Evolutionary conservation across 1,140 invertebrate genomes (phyloP).

Genomic region (Meloidogyne floridensis): DNA sequence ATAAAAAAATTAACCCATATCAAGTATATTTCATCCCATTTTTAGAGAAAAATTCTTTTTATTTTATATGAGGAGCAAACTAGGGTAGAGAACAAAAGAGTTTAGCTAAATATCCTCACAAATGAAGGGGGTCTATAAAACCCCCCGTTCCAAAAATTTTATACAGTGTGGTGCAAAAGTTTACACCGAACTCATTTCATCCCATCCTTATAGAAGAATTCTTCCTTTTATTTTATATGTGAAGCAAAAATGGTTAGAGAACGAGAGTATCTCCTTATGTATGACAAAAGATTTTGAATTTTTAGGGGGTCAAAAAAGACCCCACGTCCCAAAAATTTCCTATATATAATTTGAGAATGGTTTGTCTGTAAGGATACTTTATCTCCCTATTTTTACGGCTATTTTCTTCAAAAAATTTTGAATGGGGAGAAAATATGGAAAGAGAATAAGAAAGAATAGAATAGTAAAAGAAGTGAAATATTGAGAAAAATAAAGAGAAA

Average conservation of each 20-base stretch:
- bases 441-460: too few species aligned
- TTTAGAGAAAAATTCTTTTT: too few species aligned
- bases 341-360: neutral
- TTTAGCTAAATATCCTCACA: too few species aligned
- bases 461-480: too few species aligned
- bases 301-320: neutral
- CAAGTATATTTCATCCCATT: too few species aligned
- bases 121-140: neutral
- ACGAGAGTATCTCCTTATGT: neutral
- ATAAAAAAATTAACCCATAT: too few species aligned
- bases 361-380: neutral
- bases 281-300: too few species aligned
- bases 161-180: neutral
- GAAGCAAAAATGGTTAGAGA: neutral
- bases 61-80: too few species aligned
- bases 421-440: too few species aligned
- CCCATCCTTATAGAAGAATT: neutral
- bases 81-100: too few species aligned
- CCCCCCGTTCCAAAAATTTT: neutral
- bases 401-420: too few species aligned
- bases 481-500: too few species aligned
- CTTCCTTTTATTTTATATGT: neutral
- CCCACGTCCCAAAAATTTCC: conserved; percentile 5
- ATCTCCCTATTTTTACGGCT: neutral
- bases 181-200: neutral